These are phyloP conservation scores for Drosophila watanabei DNA, from an alignment of 1,140 invertebrate genomes.

Conservation along the genomic window DNA sequence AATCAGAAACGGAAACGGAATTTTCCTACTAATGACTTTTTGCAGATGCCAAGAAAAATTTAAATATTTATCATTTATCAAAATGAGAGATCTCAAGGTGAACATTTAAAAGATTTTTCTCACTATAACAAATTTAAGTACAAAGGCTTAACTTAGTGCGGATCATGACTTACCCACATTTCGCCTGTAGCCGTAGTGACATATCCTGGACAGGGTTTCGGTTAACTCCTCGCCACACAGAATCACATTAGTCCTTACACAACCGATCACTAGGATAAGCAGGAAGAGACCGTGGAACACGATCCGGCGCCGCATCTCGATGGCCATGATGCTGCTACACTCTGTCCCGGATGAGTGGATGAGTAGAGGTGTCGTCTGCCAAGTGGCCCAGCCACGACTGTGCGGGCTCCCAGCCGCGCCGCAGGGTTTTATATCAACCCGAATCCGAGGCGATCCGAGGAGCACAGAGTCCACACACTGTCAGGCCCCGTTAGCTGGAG, in stretches of 20 bases:
- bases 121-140: background rate
- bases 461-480: slow-evolving; percentile 23
- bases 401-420: background rate
- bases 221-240: slow-evolving; percentile 56
- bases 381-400: slow-evolving; percentile 23
- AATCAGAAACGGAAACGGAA: background rate
- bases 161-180: slow-evolving; percentile 15
- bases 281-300: slow-evolving; percentile 35
- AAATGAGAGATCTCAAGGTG: background rate
- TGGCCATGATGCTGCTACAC: slow-evolving; percentile 16
- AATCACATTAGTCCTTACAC: background rate
- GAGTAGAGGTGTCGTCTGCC: slow-evolving; percentile 17
- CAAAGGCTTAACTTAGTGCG: background rate
- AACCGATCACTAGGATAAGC: slow-evolving; percentile 22
- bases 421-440: slow-evolving; percentile 53
- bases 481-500: slow-evolving; percentile 55
- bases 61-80: background rate
- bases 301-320: slow-evolving; percentile 4
- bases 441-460: slow-evolving; percentile 23
- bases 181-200: slow-evolving; percentile 55
- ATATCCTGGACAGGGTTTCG: slow-evolving; percentile 32
- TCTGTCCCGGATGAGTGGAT: slow-evolving; percentile 3
- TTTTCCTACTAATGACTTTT: background rate
- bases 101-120: background rate
- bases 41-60: background rate